These are phyloP conservation scores for Fistularia tabacaria DNA, from an alignment of 2,797 vertebrate genomes.

Conservation along the genomic window DNA sequence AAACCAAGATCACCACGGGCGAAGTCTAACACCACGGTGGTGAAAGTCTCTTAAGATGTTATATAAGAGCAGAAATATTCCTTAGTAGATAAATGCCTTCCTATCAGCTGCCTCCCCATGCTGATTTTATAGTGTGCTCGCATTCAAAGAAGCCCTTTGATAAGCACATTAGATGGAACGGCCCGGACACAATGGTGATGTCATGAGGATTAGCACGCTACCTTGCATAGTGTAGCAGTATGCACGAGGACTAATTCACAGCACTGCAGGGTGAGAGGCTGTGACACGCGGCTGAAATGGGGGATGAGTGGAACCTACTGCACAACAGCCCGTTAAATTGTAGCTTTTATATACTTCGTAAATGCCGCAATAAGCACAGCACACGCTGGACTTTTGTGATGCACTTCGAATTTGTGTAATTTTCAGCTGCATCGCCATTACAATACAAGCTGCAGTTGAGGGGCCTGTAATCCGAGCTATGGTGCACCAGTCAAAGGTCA, in stretches of 20 bases:
- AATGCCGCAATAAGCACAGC: slow-evolving; percentile 19
- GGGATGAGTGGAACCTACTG: slow-evolving; percentile 29
- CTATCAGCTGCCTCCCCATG: slow-evolving; percentile 63
- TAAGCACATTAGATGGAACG: slow-evolving; percentile 75
- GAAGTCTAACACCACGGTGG: slow-evolving; percentile 44
- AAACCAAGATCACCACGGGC: slow-evolving; percentile 43
- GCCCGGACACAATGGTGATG: slow-evolving; percentile 73
- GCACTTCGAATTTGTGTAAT: slow-evolving; percentile 27
- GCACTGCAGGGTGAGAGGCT: slow-evolving; percentile 37
- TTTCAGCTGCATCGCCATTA: slow-evolving; percentile 17
- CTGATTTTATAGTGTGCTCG: slow-evolving; percentile 64
- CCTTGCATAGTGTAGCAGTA: slow-evolving; percentile 57
- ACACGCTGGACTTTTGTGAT: slow-evolving; percentile 39
- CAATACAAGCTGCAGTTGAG: slow-evolving; percentile 30
- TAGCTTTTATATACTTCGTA: slow-evolving; percentile 1
- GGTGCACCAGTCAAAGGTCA: slow-evolving; percentile 43
- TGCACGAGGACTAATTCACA: slow-evolving; percentile 62
- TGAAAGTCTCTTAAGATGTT: slow-evolving; percentile 69
- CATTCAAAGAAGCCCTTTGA: slow-evolving; percentile 72
- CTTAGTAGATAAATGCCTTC: slow-evolving; percentile 72
- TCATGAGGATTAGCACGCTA: slow-evolving; percentile 74
- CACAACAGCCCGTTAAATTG: slow-evolving; percentile 28
- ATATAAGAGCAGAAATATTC: slow-evolving; percentile 69
- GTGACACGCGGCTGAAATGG: slow-evolving; percentile 38
- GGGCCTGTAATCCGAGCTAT: slow-evolving; percentile 28